A percentile compares a stretch with the other conserved stretches of the same genome.
Conservation (phyloP, 2,797 vertebrate species). For the Gambusia yucatana region DNA sequence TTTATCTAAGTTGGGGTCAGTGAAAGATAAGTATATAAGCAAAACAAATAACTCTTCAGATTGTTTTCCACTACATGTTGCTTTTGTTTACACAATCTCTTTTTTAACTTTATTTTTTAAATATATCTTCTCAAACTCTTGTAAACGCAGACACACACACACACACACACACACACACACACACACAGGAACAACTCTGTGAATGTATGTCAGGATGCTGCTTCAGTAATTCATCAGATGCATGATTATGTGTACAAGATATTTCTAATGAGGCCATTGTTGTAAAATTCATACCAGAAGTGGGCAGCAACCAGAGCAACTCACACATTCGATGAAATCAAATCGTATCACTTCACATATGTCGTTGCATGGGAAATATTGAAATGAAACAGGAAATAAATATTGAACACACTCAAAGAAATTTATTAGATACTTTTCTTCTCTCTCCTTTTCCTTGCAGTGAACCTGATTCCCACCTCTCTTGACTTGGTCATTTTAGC, state of each 20-base stretch:
- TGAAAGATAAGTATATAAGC: background rate
- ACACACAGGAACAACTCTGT: background rate
- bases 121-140: background rate
- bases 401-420: background rate
- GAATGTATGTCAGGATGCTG: background rate
- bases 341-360: background rate
- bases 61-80: background rate
- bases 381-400: background rate
- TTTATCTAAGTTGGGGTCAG: background rate
- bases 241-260: background rate
- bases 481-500: slow-evolving; percentile 5
- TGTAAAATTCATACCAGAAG: background rate
- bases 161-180: background rate
- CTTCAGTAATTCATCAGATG: background rate
- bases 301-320: background rate
- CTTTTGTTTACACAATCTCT: background rate
- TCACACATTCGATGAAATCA: background rate
- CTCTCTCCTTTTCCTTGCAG: slow-evolving; percentile 58
- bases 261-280: background rate
- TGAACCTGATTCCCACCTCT: slow-evolving; percentile 88
- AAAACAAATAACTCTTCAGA: background rate
- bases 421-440: background rate
- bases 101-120: background rate
- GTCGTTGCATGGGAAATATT: background rate
- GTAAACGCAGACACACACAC: background rate